Evolutionary conservation across 2,888 invertebrate genomes (phyloP), one percentile per base, ranked within the genome.

Genomic region (Scaptomyza parva): DNA sequence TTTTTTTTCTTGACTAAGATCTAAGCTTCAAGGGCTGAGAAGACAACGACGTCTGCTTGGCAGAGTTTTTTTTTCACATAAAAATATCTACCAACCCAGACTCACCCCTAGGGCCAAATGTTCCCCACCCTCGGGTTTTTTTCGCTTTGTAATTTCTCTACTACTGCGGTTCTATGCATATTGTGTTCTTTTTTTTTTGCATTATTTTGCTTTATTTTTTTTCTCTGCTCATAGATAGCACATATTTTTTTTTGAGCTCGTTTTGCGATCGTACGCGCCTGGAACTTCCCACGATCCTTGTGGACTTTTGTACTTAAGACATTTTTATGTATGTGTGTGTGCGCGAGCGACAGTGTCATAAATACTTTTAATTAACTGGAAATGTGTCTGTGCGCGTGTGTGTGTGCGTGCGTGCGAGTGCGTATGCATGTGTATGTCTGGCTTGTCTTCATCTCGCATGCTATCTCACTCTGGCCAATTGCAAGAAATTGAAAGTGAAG

Each of bases 201-300:
- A 37, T 47, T 55, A 65, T 70, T 53, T 65, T 48, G 48, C 20
- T 18, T 18, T 39, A 17, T 44, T 48, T 61, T 77, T 61, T 47
- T 50, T 66, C n/a, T 55, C 65, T 58, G 47, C 61, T 61, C 65
- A 70, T 73, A 70, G 73, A 76, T 72, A 53, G 68, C 41, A 52
- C 26, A 37, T 26, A 35, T 35, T 22, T 22, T 69, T 55, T 68
- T 55, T 64, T 69, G 52, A 53, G 75, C 60, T 74, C 75, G 75
- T 57, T 77, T 72, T 80, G 79, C 67, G 62, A 63, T 70, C 70
- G 78, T 78, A 69, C 66, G 71, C 57, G 65, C 51, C 64, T 72
- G 80, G 89, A 89, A 88, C 88, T 88, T 88, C 88, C 88, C 88
- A 88, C 88, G 88, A 89, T 89, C 89, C 89, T 89, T 89, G 77